phyloP scores from a whole-genome alignment of 2,797 vertebrate species.

The Gymnodraco acuticeps region DNA sequence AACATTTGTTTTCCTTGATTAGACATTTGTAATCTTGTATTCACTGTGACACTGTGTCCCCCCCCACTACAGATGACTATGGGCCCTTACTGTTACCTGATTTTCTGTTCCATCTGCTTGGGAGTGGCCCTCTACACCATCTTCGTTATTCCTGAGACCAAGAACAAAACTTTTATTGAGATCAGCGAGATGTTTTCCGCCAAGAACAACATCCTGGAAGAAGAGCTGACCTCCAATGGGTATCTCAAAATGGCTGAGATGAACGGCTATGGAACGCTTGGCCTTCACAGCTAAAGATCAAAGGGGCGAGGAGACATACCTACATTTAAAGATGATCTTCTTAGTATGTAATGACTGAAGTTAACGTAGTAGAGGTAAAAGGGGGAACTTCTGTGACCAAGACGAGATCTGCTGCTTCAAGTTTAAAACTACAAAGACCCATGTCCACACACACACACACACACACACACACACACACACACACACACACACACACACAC shows the following conservation, averaged over 20 bases:
- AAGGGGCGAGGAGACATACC: slow-evolving; percentile 4
- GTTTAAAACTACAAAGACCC: slow-evolving; percentile 19
- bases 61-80: slow-evolving; percentile 80
- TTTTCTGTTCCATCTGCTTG: slow-evolving; percentile 88
- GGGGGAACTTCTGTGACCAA: background rate
- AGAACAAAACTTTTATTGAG: slow-evolving; percentile 93
- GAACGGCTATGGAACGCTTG: slow-evolving; percentile 84
- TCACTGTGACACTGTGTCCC: background rate
- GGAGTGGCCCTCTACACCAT: slow-evolving; percentile 86
- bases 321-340: background rate
- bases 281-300: slow-evolving; percentile 35
- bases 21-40: background rate
- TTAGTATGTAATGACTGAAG: slow-evolving; percentile 7
- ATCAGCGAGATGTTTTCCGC: slow-evolving; percentile 88
- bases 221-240: slow-evolving; percentile 57
- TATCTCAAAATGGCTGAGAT: slow-evolving; percentile 79
- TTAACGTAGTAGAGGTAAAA: background rate
- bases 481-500: background rate
- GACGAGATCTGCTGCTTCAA: slow-evolving; percentile 34
- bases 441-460: background rate
- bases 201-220: slow-evolving; percentile 63
- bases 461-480: background rate
- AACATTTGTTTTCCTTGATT: background rate
- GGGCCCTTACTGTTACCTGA: slow-evolving; percentile 90
- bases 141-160: slow-evolving; percentile 91